These are phyloP conservation scores for Athetis lepigone DNA, from an alignment of 2,888 invertebrate species.

Conservation along the genomic window DNA sequence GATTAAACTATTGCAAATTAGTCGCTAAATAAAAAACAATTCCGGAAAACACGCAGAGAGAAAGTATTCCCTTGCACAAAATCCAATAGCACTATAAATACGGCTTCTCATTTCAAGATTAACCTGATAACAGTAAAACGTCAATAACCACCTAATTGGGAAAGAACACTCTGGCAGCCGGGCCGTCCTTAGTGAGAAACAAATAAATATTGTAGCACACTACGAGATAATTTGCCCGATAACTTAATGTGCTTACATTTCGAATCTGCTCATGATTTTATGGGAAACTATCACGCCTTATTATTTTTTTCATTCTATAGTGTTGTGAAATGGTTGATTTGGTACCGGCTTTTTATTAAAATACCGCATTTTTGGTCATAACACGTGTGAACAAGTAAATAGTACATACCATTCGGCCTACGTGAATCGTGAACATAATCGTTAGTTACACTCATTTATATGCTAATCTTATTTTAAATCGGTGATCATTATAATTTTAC, in stretches of 20 bases:
- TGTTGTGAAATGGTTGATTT: constrained; percentile 39
- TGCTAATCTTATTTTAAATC: constrained; percentile 58
- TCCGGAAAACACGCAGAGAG: constrained; percentile 4
- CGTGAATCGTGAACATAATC: constrained; percentile 52
- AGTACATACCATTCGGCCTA: constrained; percentile 49
- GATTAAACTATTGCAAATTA: not conserved
- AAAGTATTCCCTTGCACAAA: constrained; percentile 57
- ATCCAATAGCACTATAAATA: constrained; percentile 78
- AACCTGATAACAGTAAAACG: constrained; percentile 89
- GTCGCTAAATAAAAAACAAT: not conserved
- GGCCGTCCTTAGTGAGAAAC: constrained; percentile 84
- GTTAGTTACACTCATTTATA: constrained; percentile 54
- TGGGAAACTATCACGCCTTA: constrained; percentile 85
- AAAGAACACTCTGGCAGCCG: constrained; percentile 85
- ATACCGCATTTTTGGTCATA: constrained; percentile 31
- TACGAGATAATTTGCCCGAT: constrained; percentile 88
- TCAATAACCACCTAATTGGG: constrained; percentile 91
- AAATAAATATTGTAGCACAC: constrained; percentile 90
- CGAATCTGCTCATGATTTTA: constrained; percentile 90
- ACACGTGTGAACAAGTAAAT: constrained; percentile 47
- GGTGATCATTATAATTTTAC: constrained; percentile 56
- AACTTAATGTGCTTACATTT: constrained; percentile 91
- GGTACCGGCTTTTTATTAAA: constrained; percentile 27
- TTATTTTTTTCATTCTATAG: constrained; percentile 62
- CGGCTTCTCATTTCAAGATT: constrained; percentile 82